Base-by-base conservation (phyloP, 1,140 invertebrate genomes). In the Vanessa tameamea region DNA sequence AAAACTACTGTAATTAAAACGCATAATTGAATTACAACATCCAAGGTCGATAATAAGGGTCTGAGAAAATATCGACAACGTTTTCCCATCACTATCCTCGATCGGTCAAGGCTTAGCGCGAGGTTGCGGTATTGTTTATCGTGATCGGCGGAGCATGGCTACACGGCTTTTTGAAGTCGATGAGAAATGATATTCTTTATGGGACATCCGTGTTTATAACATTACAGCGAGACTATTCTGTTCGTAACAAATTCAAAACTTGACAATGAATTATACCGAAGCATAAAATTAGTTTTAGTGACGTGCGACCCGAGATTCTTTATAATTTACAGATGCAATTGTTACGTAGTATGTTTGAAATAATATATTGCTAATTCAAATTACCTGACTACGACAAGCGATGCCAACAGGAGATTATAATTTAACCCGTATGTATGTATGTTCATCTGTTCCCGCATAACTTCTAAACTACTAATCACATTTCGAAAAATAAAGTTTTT, bases 21-120 rank as follows among this genome's bases (percentile, higher is more conserved):
- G 14, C 48, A 61, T 20, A 55, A 55, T 20, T 55, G 7, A 8
- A 31, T 61, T 61, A 61, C 26, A 37, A 37, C 57, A 59, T 26
- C 15, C 23, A 8, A 37, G 57, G 57, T 37, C 57, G 57, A 61
- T 61, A 61, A 59, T 37, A 37, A 15, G 57, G 57, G 57, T 61
- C 31, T 31, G 57, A 57, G 20, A 59, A 51, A 31, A 5, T 64
- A 64, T 71, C 59, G 59, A 71, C 37, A 64, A n/a, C 47, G 12
- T 6, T 48, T 51, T 50, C 48, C 43, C 69, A 70, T 70, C 69
- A 70, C 69, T 50, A 70, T 47, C 43, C 15, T 23, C 50, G 20
- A 57, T 66, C 43, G 71, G 53, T 73, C 71, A 73, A 73, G 71
- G 64, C 15, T 68, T 55, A 12, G 6, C 7, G 15, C 66, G 55